Evolutionary conservation across 1,140 invertebrate species (phyloP).

Genomic region (Halictus rubicundus): DNA sequence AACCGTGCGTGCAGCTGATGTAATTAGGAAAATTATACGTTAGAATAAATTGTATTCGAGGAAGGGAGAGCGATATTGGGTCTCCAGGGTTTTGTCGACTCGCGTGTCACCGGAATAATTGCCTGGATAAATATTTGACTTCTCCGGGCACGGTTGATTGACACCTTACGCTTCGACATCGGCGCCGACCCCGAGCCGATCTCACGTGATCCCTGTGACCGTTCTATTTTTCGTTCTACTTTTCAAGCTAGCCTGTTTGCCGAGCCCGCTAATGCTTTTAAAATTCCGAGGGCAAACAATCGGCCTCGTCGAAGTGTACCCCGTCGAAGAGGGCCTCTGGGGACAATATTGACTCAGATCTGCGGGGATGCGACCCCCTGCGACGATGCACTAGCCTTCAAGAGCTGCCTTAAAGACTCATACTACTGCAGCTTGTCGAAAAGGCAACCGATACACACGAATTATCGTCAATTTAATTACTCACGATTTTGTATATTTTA

Average conservation of each 20-base stretch:
- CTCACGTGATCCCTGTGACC: slow-evolving; percentile 23
- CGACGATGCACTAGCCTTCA: slow-evolving; percentile 12
- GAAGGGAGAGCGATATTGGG: not conserved
- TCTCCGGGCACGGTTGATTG: slow-evolving; percentile 41
- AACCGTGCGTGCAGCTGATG: not conserved
- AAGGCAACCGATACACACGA: too few species aligned
- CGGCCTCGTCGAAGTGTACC: not conserved
- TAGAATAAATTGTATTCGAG: not conserved
- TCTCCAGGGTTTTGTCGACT: not conserved
- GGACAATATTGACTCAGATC: slow-evolving; percentile 63
- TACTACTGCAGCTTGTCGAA: too few species aligned
- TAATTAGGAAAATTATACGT: slow-evolving; percentile 45
- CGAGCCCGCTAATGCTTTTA: slow-evolving; percentile 58
- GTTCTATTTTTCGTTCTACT: slow-evolving; percentile 15
- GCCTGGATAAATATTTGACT: slow-evolving; percentile 47
- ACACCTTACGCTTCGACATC: slow-evolving; percentile 13
- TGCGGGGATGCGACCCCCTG: slow-evolving; percentile 41
- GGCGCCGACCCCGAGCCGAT: not conserved
- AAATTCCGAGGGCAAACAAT: slow-evolving; percentile 60
- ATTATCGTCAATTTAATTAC: too few species aligned
- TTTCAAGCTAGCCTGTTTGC: slow-evolving; percentile 40
- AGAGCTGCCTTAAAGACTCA: not conserved
- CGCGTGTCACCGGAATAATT: slow-evolving; percentile 41
- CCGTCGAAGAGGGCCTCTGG: slow-evolving; percentile 21
- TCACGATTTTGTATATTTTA: too few species aligned